phyloP scores from a whole-genome alignment of 2,113 vertebrate species.

The Rhinopomastus cyanomelas region DNA sequence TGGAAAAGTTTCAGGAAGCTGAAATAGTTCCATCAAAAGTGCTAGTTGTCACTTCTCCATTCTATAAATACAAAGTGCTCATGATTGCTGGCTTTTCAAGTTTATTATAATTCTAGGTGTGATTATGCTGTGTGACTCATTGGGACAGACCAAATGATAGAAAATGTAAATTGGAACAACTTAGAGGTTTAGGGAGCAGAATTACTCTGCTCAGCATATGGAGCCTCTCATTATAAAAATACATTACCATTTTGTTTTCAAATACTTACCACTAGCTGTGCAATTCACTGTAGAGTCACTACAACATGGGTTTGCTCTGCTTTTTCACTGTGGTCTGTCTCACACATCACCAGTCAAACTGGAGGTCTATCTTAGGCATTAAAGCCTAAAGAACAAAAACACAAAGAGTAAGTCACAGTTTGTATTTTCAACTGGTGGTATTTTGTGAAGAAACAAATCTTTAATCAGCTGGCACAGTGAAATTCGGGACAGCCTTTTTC shows the following conservation, averaged over 20 bases:
- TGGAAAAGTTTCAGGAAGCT: conserved; percentile 1
- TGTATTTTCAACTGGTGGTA: background rate
- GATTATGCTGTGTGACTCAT: background rate
- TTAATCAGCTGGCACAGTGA: background rate
- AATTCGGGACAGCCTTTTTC: background rate
- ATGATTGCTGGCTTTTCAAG: background rate
- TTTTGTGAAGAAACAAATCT: background rate
- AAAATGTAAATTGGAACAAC: background rate
- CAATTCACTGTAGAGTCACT: background rate
- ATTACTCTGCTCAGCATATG: background rate
- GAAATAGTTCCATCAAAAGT: background rate
- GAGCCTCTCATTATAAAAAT: background rate
- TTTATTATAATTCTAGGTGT: background rate
- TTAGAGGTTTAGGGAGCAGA: background rate
- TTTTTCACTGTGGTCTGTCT: background rate
- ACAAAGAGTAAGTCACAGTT: background rate
- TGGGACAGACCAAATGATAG: background rate
- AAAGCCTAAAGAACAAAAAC: background rate
- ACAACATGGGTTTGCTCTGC: background rate
- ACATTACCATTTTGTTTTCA: background rate
- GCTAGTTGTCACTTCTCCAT: background rate
- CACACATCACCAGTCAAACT: background rate
- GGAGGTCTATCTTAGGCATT: too few relatives aligned
- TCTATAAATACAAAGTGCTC: background rate
- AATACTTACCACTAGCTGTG: background rate